These are phyloP conservation scores for Bellardia pandia DNA, from an alignment of 2,888 invertebrate species.

Conservation along the genomic window DNA sequence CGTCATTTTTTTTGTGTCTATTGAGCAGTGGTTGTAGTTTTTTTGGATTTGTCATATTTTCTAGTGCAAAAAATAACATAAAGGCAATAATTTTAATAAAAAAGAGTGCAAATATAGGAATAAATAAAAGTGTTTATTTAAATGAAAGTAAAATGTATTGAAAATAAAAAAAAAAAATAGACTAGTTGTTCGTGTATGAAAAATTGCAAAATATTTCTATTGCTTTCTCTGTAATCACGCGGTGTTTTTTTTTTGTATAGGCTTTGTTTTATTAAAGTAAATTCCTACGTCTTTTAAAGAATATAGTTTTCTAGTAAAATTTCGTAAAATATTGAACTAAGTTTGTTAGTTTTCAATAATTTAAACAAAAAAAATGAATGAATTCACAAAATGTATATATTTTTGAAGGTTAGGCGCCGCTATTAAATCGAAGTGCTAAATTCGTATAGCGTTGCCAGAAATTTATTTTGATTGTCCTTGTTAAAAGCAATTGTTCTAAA, in stretches of 20 bases:
- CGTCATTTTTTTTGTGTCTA: constrained; percentile 51
- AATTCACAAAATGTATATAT: constrained; percentile 10
- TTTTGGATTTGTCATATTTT: constrained; percentile 59
- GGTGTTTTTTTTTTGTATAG: constrained; percentile 50
- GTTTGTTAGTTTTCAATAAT: neutral
- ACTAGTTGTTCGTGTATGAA: constrained; percentile 14
- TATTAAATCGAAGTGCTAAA: constrained; percentile 62
- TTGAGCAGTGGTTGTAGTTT: constrained; percentile 67
- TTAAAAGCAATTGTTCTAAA: neutral
- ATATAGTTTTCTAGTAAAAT: no score
- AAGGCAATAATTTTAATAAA: constrained; percentile 5
- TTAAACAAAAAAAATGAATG: neutral
- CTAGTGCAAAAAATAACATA: constrained; percentile 31
- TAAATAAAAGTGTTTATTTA: constrained; percentile 24
- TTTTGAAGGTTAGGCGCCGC: constrained; percentile 80
- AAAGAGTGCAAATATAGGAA: constrained; percentile 37
- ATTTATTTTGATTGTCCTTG: neutral
- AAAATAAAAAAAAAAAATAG: neutral
- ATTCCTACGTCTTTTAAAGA: neutral
- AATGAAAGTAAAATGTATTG: constrained; percentile 8
- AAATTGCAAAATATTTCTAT: constrained; percentile 1
- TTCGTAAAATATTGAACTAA: no score
- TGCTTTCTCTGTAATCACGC: constrained; percentile 72
- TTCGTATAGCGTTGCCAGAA: constrained; percentile 42
- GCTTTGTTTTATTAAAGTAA: constrained; percentile 2